phyloP scores from a whole-genome alignment of 2,888 invertebrate species.

The Falcaria lacertinaria region DNA sequence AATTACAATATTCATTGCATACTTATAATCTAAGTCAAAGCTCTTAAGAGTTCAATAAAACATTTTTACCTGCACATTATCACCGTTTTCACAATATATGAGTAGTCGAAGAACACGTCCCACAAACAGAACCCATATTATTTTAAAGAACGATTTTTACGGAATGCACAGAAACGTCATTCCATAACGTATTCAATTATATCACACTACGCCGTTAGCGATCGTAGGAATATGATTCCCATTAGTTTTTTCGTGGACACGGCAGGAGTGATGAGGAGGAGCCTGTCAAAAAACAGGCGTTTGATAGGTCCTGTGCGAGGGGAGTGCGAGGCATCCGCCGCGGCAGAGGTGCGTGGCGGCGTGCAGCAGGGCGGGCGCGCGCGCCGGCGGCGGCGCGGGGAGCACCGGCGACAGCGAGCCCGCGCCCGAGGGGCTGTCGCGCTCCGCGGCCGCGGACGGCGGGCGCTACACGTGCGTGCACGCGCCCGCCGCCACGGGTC shows the following conservation, averaged over 20 bases:
- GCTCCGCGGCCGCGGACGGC: constrained; percentile 61
- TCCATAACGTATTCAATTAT: constrained; percentile 32
- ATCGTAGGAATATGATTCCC: constrained; percentile 59
- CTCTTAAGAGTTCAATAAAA: constrained; percentile 61
- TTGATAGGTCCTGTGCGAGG: constrained; percentile 46
- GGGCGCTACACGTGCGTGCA: constrained; percentile 80
- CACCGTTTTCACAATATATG: constrained; percentile 40
- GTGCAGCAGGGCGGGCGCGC: constrained; percentile 55
- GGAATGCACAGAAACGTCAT: constrained; percentile 12
- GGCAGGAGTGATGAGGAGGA: constrained; percentile 50
- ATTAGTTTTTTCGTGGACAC: constrained; percentile 64
- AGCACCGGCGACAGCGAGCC: constrained; percentile 65
- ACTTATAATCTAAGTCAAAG: constrained; percentile 59
- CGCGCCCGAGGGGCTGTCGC: constrained; percentile 55
- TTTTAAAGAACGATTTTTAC: constrained; percentile 17
- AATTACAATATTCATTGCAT: constrained; percentile 39
- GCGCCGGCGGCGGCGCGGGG: constrained; percentile 50
- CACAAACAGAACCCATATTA: constrained; percentile 32
- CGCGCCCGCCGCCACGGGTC: constrained; percentile 83
- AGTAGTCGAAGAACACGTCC: constrained; percentile 39
- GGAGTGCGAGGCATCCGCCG: constrained; percentile 54
- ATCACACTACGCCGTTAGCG: constrained; percentile 59
- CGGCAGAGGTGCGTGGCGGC: constrained; percentile 62
- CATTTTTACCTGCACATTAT: constrained; percentile 58
- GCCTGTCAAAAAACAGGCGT: constrained; percentile 59